Percentiles rank a stretch among this genome's conserved stretches.
Conservation (phyloP, 2,797 vertebrate genomes). For the Enteromius thamalakanensis region DNA sequence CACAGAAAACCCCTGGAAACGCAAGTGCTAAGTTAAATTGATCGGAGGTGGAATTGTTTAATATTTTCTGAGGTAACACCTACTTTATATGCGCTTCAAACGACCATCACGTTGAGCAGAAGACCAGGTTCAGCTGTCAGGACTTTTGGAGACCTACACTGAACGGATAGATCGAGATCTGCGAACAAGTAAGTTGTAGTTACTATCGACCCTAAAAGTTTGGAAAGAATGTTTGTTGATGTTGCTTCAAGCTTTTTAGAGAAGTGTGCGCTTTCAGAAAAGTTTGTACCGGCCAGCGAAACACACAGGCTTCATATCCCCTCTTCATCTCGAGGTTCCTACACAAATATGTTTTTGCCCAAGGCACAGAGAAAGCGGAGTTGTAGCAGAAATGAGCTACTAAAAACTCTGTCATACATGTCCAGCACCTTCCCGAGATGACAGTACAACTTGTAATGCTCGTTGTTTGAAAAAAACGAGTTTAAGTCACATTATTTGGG, state of each 20-base stretch:
- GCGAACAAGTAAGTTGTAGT: slow-evolving; percentile 56
- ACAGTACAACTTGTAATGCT: background rate
- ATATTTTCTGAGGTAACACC: slow-evolving; percentile 39
- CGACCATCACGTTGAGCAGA: slow-evolving; percentile 38
- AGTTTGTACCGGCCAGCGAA: background rate
- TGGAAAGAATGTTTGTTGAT: background rate
- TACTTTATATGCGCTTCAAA: slow-evolving; percentile 32
- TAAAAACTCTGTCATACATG: background rate
- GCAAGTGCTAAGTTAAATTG: slow-evolving; percentile 9
- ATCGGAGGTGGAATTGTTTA: slow-evolving; percentile 48
- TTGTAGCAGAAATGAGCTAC: slow-evolving; percentile 6
- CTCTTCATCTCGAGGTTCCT: background rate
- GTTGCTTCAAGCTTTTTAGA: background rate
- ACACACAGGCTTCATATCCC: background rate
- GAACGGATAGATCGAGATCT: slow-evolving; percentile 23
- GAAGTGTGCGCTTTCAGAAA: background rate
- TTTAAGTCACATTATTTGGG: background rate
- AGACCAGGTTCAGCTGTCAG: slow-evolving; percentile 38
- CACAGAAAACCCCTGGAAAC: slow-evolving; percentile 2
- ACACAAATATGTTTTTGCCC: slow-evolving; percentile 12
- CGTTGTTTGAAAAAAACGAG: background rate
- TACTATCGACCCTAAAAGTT: background rate
- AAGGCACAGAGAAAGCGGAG: background rate
- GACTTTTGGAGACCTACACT: slow-evolving; percentile 48
- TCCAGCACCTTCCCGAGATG: background rate